Evolutionary conservation across 2,113 vertebrate genomes (phyloP).

Genomic region (Oncorhynchus tshawytscha): DNA sequence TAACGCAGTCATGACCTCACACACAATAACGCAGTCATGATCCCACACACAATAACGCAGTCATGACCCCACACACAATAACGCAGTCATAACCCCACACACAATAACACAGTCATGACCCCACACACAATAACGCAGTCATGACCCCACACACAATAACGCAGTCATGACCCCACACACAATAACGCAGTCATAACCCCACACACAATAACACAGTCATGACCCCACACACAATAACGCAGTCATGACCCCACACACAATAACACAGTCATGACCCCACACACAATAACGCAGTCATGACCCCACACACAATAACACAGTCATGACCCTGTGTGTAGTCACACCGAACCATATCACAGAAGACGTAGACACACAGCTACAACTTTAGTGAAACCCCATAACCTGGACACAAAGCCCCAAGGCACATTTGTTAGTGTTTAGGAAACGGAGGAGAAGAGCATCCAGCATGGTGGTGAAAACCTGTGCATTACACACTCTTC

Average conservation of each 20-base stretch:
- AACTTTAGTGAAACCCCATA: not conserved
- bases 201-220: not conserved
- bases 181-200: not conserved
- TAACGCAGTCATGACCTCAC: not conserved
- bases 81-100: not conserved
- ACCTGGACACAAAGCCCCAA: not conserved
- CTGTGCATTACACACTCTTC: no score
- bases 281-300: not conserved
- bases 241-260: constrained; percentile 17
- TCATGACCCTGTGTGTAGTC: not conserved
- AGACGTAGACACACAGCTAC: not conserved
- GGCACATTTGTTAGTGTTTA: not conserved
- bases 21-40: constrained; percentile 3
- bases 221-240: constrained; percentile 6
- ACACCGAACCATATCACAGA: not conserved
- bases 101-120: not conserved
- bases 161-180: not conserved
- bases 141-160: no score
- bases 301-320: not conserved
- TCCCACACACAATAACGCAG: not conserved
- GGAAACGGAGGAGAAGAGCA: no score
- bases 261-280: no score
- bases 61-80: not conserved
- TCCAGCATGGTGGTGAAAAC: no score
- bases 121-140: no score